These are phyloP conservation scores for Macrochelys suwanniensis DNA, from an alignment of 2,797 vertebrate genomes.

Conservation along the genomic window DNA sequence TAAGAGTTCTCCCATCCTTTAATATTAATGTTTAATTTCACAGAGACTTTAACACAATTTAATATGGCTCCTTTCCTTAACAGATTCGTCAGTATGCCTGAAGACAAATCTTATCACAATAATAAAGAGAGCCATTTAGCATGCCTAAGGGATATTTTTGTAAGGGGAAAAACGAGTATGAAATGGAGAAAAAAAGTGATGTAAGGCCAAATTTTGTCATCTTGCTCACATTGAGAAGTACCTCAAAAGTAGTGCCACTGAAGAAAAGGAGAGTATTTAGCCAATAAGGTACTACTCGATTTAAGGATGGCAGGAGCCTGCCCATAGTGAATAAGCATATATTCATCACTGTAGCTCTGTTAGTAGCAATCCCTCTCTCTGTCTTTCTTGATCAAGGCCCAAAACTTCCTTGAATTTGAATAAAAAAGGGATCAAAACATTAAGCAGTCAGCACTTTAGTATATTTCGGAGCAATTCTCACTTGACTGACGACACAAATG, in stretches of 20 bases:
- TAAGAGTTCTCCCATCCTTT: background rate
- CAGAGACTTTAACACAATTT: background rate
- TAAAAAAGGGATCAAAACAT: background rate
- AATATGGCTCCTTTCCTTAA: background rate
- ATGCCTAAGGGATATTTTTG: background rate
- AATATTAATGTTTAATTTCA: background rate
- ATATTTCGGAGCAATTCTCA: background rate
- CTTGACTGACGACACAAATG: background rate
- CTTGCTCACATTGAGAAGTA: background rate
- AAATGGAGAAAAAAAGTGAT: background rate
- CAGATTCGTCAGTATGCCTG: background rate
- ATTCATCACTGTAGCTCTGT: background rate
- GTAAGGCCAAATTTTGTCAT: background rate
- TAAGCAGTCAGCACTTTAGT: constrained; percentile 1
- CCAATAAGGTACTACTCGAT: background rate
- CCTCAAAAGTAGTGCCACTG: background rate
- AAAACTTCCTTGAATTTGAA: constrained; percentile 6
- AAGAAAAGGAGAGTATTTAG: background rate
- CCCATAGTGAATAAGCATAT: background rate
- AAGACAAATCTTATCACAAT: background rate
- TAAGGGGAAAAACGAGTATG: background rate
- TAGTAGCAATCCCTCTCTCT: background rate
- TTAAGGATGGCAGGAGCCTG: background rate
- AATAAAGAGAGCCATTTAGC: constrained; percentile 1
- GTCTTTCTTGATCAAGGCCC: background rate